Conservation (phyloP, 2,113 vertebrate genomes). For the Carassius auratus region DNA sequence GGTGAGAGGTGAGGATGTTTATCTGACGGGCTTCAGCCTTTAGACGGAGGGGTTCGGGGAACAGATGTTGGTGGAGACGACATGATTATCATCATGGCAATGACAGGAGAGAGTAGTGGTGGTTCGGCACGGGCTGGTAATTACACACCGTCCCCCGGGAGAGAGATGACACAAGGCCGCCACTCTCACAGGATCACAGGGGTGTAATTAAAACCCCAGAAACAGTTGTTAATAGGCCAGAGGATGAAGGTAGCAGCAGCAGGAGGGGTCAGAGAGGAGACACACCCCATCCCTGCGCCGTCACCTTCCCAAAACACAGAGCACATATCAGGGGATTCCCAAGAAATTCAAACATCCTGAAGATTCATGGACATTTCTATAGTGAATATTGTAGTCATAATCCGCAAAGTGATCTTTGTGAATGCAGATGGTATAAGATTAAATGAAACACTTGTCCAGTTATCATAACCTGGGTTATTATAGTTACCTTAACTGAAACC, state of each 20-base stretch:
- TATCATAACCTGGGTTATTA: no score
- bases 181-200: slow-evolving; percentile 79
- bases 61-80: slow-evolving; percentile 93
- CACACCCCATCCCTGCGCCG: slow-evolving; percentile 47
- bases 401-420: no score
- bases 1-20: slow-evolving; percentile 46
- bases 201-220: slow-evolving; percentile 97
- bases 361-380: no score
- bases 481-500: no score
- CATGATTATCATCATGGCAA: slow-evolving; percentile 95
- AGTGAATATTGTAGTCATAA: no score
- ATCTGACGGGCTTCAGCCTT: slow-evolving; percentile 87
- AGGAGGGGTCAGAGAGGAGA: slow-evolving; percentile 60
- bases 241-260: slow-evolving; percentile 89
- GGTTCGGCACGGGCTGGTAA: slow-evolving; percentile 79
- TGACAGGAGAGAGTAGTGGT: slow-evolving; percentile 81
- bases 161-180: slow-evolving; percentile 88
- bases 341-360: no score
- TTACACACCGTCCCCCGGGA: slow-evolving; percentile 96
- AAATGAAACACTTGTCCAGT: no score
- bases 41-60: slow-evolving; percentile 78
- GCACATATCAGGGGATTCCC: no score
- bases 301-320: neutral
- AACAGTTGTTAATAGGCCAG: slow-evolving; percentile 99
- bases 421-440: no score